Evolutionary conservation across 2,113 vertebrate genomes (phyloP), one percentile per base, ranked within the genome.

Genomic region (Muscicapa adusta): DNA sequence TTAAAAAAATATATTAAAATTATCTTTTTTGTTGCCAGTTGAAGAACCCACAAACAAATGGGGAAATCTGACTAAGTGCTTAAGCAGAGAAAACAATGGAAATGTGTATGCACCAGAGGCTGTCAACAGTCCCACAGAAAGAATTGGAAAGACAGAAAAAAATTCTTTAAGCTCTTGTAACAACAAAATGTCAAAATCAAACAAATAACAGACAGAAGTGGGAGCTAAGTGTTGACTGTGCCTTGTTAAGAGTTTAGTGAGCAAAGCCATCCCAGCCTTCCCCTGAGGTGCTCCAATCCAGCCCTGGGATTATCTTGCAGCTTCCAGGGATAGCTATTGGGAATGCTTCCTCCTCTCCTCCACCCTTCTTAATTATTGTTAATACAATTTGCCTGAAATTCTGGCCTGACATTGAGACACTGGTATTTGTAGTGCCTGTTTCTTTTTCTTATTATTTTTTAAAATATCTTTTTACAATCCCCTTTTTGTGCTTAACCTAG

Each of bases 71-170:
- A 97, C 84, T 95, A 96, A 95, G 67, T 89, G 72, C 83, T 93
- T 94, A 92, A 89, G 56, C 75, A 88, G 85, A 88, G 78, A 91
- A 95, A 96, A 95, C 95, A 96, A 96, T 96, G 95, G 94, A 96
- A 96, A 95, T 91, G 82, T 93, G 85, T 86, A 56, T 83, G 90
- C 88, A 96, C 88, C 67, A 86, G 56, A 73, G 88, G 72, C 88
- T 95, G 85, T 90, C 79, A 94, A 61, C 85, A 94, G 85, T 45
- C 45, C 72, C 25, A 56, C 60, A 91, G 60, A 91, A 94, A 94
- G 79, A 90, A 91, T 4, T 96, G 88, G 91, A 91, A 94, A 90
- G 82, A 62, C 34, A 62, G 82, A 82, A 91, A 80, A 93, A 81
- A 77, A 60, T 24, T 85, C 85, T 95, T 94, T 86, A 96, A 95